Evolutionary conservation across 2,888 invertebrate genomes (phyloP).

Genomic region (Lepeophtheirus nordmannii): DNA sequence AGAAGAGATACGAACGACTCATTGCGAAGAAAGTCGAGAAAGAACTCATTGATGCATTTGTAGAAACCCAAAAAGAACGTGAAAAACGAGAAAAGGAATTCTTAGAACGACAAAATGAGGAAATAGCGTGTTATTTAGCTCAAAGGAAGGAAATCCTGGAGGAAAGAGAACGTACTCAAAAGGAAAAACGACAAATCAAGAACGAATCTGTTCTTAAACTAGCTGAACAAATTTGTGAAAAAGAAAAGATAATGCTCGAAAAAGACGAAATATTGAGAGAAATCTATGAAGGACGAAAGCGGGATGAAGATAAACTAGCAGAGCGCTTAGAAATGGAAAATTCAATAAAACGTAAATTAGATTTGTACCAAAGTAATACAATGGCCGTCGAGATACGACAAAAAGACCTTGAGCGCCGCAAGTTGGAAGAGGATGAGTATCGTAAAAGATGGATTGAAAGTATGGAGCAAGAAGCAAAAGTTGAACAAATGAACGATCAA

Average conservation of each 20-base stretch:
- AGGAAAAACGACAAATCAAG: background rate
- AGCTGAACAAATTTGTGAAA: background rate
- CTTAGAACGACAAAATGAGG: background rate
- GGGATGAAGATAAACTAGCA: background rate
- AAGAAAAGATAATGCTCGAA: background rate
- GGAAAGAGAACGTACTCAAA: background rate
- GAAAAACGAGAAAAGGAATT: background rate
- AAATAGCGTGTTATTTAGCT: background rate
- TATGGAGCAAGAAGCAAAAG: background rate
- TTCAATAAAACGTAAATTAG: background rate
- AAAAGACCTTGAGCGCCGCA: background rate
- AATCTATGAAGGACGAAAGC: background rate
- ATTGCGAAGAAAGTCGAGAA: slow-evolving; percentile 1
- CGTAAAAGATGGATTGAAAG: background rate
- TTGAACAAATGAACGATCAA: slow-evolving; percentile 7
- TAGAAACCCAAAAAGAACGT: background rate
- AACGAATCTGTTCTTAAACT: background rate
- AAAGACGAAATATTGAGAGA: background rate
- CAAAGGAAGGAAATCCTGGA: background rate
- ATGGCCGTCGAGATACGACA: background rate
- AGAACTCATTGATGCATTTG: background rate
- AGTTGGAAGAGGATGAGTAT: background rate
- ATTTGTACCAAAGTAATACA: background rate
- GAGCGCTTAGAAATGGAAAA: background rate
- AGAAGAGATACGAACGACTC: background rate